These are phyloP conservation scores for Maccullochella peelii DNA, from an alignment of 2,113 vertebrate species.

Conservation along the genomic window DNA sequence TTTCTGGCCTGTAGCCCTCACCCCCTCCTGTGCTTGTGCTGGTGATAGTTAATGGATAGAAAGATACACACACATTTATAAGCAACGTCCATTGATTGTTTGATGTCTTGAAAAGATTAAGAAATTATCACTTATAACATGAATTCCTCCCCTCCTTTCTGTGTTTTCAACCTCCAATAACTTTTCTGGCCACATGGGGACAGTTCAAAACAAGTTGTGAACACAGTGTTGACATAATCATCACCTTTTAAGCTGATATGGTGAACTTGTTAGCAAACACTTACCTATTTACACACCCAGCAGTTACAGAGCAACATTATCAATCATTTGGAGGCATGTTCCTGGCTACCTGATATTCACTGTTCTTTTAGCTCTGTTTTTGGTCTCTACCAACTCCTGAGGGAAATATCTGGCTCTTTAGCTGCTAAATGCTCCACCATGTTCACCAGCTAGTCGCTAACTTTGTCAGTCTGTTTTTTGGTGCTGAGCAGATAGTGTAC, in stretches of 20 bases:
- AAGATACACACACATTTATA: neutral
- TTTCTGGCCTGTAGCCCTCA: neutral
- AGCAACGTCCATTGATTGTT: neutral
- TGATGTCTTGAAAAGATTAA: neutral
- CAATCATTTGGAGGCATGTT: neutral
- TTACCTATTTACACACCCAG: neutral
- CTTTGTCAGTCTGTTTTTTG: neutral
- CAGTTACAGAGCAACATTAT: neutral
- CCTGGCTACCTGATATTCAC: neutral
- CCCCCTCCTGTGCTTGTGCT: neutral
- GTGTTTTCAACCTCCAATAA: neutral
- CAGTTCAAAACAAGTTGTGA: neutral
- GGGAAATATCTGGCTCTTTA: neutral
- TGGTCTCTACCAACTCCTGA: neutral
- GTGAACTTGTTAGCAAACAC: neutral
- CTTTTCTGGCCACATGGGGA: neutral
- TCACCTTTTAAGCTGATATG: neutral
- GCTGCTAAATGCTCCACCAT: neutral
- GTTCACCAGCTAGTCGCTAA: neutral
- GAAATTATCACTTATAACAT: neutral
- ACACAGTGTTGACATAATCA: neutral
- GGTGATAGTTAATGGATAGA: constrained; percentile 10
- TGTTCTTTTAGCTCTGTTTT: neutral
- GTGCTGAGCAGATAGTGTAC: neutral
- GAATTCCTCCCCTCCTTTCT: neutral